Percentiles rank a stretch among this genome's conserved stretches.
These are phyloP conservation scores for Sturnira hondurensis DNA, from an alignment of 2,113 vertebrate genomes.

Conservation along the genomic window DNA sequence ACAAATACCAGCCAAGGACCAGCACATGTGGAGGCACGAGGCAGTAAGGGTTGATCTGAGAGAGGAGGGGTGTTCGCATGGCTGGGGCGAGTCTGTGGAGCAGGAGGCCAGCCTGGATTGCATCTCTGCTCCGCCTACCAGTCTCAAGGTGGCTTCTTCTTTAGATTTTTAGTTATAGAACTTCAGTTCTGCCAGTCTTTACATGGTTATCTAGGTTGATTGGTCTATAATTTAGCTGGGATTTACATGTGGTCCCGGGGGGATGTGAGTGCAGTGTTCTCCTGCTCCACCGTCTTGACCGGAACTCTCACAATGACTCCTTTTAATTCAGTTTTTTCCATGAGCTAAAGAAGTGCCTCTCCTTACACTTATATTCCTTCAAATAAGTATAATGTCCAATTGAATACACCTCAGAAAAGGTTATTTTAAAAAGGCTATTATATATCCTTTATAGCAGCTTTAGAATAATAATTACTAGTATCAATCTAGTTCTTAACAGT, in stretches of 20 bases:
- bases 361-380: neutral
- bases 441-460: neutral
- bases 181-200: no score
- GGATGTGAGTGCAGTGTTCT: neutral
- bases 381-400: neutral
- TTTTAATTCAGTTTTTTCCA: neutral
- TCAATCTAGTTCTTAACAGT: neutral
- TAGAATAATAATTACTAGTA: neutral
- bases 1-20: neutral
- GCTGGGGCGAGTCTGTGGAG: neutral
- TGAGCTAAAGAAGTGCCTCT: neutral
- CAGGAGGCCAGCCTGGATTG: no score
- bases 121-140: no score
- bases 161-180: no score
- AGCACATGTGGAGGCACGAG: no score
- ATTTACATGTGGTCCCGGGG: neutral
- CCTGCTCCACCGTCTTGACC: neutral
- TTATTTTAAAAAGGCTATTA: neutral
- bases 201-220: no score
- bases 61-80: accelerated
- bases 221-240: neutral
- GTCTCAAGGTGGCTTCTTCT: no score
- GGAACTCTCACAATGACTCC: neutral
- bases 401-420: neutral
- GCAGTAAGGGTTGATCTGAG: neutral